Evolutionary conservation across 2,888 invertebrate species (phyloP).

Genomic region (Sialis fuliginosa): DNA sequence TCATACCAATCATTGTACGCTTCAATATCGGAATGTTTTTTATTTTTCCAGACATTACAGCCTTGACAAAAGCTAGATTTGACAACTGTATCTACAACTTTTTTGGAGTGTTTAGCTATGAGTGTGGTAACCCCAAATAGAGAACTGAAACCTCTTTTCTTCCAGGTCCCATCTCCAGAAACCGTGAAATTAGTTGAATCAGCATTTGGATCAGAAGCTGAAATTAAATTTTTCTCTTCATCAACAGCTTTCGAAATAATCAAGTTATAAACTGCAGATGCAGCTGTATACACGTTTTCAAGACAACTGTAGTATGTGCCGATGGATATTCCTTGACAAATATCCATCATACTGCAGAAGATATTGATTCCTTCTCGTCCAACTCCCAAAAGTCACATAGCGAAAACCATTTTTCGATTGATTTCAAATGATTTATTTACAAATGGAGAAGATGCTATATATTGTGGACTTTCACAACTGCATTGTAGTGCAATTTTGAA

Average conservation of each 20-base stretch:
- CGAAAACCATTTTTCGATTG: conserved; percentile 11
- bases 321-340: conserved; percentile 7
- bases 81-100: conserved; percentile 5
- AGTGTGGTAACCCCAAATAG: conserved; percentile 5
- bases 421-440: conserved; percentile 11
- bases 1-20: conserved; percentile 7
- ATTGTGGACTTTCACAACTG: conserved; percentile 4
- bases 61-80: conserved; percentile 5
- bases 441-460: conserved; percentile 8
- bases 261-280: conserved; percentile 4
- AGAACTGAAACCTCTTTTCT: conserved; percentile 7
- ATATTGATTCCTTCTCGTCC: conserved; percentile 11
- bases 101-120: conserved; percentile 5
- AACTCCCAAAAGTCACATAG: conserved; percentile 12
- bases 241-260: background rate
- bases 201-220: background rate
- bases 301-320: conserved; percentile 5
- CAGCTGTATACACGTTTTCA: conserved; percentile 5
- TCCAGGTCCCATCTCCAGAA: conserved; percentile 8
- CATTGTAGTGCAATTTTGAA: conserved; percentile 11
- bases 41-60: conserved; percentile 5
- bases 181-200: too few relatives aligned
- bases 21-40: conserved; percentile 5
- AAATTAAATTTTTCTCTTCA: background rate
- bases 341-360: conserved; percentile 12